Evolutionary conservation across 2,113 vertebrate species (phyloP), one percentile per base, ranked within the genome.

Genomic region (Hipposideros armiger): DNA sequence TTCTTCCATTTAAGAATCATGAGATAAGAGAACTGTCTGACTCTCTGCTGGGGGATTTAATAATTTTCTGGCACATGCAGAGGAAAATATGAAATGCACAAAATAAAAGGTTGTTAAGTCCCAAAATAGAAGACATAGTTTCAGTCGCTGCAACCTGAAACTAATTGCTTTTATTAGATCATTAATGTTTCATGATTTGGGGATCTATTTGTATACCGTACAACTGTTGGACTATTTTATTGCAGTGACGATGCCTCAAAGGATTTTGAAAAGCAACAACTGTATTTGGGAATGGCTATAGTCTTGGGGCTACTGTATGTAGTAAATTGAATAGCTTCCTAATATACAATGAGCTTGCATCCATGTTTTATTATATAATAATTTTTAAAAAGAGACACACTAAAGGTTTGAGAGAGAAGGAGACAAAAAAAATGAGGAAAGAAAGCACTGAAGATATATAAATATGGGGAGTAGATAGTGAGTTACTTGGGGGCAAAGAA

Each of bases 141-240:
- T 60, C 40, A 45, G 45, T 93, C 54, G 83, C 87, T 50, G 28
- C 64, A 94, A 60, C 56, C 62, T 91, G 78, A 95, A 93, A 92
- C 28, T 42, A 85, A 91, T 92, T 89, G 82, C 83, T 96, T 95
- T 95, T 87, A 94, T 95, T 91, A 94, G 76, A 76, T 74, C 90
- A 91, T 94, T 84, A 95, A 77, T 88, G 80, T 92, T 95, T 96
- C 72, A 74, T 86, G 76, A 86, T 90, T 89, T 87, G 32, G 72
- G 94, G 62, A 54, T 90, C 20, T 89, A 81, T 92, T 87, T 76
- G 60, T 82, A 28, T 73, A 47, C 52, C 50, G 24, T 64, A 45
- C 82, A 87, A 91, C 81, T 86, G n/a, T n/a, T 62, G 50, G 60
- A 36, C 70, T 54, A 10, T 80, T 97, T 93, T 81, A 76, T 86